A percentile compares a stretch with the other conserved stretches of the same genome.
Evolutionary conservation across 2,888 invertebrate species (phyloP).

Genomic region (Hetaerina titia): DNA sequence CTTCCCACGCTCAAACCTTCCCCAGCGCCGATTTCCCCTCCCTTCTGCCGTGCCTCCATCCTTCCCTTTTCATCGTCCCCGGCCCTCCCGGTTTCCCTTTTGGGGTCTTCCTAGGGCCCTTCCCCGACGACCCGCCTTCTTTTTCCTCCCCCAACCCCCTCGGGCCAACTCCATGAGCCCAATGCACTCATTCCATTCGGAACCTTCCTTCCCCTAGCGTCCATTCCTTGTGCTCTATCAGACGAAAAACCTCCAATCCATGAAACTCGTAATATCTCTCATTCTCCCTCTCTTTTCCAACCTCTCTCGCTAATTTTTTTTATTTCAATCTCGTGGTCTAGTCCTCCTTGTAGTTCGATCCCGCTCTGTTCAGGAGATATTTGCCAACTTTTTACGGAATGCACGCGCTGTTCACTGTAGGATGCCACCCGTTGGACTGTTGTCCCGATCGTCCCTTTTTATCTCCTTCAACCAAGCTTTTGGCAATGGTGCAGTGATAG

Average conservation of each 20-base stretch:
- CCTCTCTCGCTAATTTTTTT: constrained; percentile 38
- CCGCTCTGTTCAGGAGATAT: background rate
- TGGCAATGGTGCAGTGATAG: too few species aligned
- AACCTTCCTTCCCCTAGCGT: constrained; percentile 8
- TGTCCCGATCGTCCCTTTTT: background rate
- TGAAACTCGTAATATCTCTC: constrained; percentile 28
- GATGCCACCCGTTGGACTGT: background rate
- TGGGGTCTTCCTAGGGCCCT: background rate
- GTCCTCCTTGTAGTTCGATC: background rate
- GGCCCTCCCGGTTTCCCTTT: background rate
- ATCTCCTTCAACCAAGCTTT: too few species aligned
- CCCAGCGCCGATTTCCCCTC: constrained; percentile 71
- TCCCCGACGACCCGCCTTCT: background rate
- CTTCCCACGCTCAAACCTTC: constrained; percentile 45
- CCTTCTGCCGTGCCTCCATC: background rate
- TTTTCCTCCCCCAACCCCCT: background rate
- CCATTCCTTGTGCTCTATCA: constrained; percentile 9
- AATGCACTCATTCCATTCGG: background rate
- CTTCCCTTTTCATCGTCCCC: constrained; percentile 71
- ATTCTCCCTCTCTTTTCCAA: constrained; percentile 31
- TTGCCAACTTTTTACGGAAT: background rate
- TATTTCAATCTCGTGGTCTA: constrained; percentile 36
- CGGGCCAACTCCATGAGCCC: background rate
- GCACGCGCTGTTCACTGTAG: background rate
- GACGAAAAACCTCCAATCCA: background rate